Evolutionary conservation across 2,797 vertebrate species (phyloP), one percentile per base, ranked within the genome.

Genomic region (Alca torda): DNA sequence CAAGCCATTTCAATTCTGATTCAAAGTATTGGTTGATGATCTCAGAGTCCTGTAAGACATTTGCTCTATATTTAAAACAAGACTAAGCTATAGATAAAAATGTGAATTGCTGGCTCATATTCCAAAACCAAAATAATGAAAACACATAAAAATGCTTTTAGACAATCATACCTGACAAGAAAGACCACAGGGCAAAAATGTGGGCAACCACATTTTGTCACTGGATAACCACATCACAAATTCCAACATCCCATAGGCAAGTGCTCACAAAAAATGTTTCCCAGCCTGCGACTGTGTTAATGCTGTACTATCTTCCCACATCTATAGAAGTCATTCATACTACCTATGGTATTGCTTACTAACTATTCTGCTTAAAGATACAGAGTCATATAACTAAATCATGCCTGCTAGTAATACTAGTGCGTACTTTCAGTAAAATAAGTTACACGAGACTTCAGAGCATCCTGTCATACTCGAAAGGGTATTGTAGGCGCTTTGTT

Each of bases 191-290:
- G 28, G 33, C 72, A 90, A 87, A 96, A 93, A 77, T 80, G 4
- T 93, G 56, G 56, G 45, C 75, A 95, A 72, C 89, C 90, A 80
- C 94, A 96, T 74, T 82, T 76, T 87, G 56, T 53, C 70, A 80
- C 0, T 94, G 90, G 59, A 93, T 70, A 95, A 94, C 91, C 91
- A 95, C 94, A 95, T 48, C 68, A 78, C 54, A 89, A 89, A 95
- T 93, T 61, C 50, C 78, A 89, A 68, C 14, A 80, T 68, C 63
- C 43, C 51, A 63, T 4, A 59, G 17, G 30, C 54, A 74, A 86
- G 56, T 4, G 4, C 74, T 70, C 74, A 92, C 24, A 51, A 28
- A 95, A 92, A 61, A 5, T 39, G 64, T 28, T 84, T 83, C 61
- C 60, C 57, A 48, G 37, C 3, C 57, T 82, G 25, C 2, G 5